These are phyloP conservation scores for Mystacides longicornis DNA, from an alignment of 2,888 invertebrate species.

Conservation along the genomic window DNA sequence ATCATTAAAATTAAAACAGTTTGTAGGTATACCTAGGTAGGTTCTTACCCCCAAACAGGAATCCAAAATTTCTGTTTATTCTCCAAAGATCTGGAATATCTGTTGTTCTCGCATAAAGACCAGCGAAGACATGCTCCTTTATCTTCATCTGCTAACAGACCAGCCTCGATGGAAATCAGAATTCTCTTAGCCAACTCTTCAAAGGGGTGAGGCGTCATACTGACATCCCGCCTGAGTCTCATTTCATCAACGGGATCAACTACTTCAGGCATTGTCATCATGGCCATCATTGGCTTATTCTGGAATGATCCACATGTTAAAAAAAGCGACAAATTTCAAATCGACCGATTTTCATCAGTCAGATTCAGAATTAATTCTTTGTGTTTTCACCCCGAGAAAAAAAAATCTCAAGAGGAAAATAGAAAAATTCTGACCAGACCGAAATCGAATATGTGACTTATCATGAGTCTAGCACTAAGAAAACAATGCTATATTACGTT, in stretches of 20 bases:
- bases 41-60: conserved; percentile 66
- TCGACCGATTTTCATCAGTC: too few relatives aligned
- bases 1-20: neutral
- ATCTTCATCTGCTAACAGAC: conserved; percentile 45
- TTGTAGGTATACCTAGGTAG: too few relatives aligned
- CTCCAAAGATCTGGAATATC: conserved; percentile 47
- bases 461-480: too few relatives aligned
- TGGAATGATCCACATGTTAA: conserved; percentile 25
- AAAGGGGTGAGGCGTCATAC: conserved; percentile 33
- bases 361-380: too few relatives aligned
- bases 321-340: too few relatives aligned
- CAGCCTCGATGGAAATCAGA: conserved; percentile 49
- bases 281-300: conserved; percentile 43
- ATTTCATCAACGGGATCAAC: conserved; percentile 40
- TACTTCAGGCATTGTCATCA: conserved; percentile 33
- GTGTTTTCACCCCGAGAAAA: too few relatives aligned
- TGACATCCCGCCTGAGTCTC: conserved; percentile 37
- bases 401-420: too few relatives aligned
- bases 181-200: conserved; percentile 51
- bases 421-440: too few relatives aligned
- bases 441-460: too few relatives aligned
- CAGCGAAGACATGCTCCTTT: conserved; percentile 54
- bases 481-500: too few relatives aligned
- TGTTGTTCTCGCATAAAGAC: conserved; percentile 61
- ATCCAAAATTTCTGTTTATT: conserved; percentile 59